phyloP scores from a whole-genome alignment of 2,113 vertebrate species.

The Centropus bengalensis region DNA sequence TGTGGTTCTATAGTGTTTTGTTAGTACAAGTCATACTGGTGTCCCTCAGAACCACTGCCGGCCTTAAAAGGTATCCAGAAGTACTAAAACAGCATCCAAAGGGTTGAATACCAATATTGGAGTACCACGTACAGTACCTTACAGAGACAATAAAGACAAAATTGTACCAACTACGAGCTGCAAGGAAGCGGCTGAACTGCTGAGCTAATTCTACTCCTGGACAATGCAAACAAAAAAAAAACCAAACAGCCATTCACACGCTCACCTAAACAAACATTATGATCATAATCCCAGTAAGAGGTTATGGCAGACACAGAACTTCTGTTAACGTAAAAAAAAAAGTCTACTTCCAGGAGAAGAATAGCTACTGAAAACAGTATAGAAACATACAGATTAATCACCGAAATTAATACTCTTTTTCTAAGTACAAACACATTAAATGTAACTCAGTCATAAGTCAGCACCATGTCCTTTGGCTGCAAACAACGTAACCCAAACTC shows the following conservation, averaged over 20 bases:
- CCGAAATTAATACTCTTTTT: background rate
- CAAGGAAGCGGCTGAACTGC: background rate
- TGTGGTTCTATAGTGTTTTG: too few species aligned
- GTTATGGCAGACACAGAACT: background rate
- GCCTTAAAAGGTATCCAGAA: background rate
- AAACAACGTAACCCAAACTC: background rate
- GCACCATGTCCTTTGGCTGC: background rate
- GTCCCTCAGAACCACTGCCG: too few species aligned
- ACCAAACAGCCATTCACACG: background rate
- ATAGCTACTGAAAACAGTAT: background rate
- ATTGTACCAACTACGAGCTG: fast-evolving
- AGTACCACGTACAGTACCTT: background rate
- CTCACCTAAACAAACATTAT: background rate
- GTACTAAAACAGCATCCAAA: too few species aligned
- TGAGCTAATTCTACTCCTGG: background rate
- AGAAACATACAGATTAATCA: background rate
- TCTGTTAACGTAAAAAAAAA: background rate
- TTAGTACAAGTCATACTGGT: fast-evolving
- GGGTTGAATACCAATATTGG: background rate
- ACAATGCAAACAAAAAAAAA: background rate
- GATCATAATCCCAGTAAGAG: background rate
- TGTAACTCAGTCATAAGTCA: background rate
- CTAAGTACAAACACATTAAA: background rate
- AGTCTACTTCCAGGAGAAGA: background rate
- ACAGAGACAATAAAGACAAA: background rate